phyloP scores from a whole-genome alignment of 2,113 vertebrate species.

The Chaenocephalus aceratus region DNA sequence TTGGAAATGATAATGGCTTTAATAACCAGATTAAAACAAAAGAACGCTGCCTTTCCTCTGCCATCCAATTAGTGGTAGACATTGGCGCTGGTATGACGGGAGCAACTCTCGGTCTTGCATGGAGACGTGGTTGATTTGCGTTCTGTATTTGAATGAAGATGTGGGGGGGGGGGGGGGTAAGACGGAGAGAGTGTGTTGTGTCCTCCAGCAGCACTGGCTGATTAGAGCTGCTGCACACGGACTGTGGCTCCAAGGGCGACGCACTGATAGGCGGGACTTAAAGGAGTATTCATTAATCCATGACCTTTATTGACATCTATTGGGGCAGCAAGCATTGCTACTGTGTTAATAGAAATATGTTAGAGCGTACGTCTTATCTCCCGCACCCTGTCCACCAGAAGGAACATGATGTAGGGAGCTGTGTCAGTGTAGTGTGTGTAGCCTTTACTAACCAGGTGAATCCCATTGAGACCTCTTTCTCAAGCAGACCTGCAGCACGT shows the following conservation, averaged over 20 bases:
- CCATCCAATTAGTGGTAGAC: too few relatives aligned
- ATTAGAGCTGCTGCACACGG: slow-evolving; percentile 47
- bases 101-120: too few relatives aligned
- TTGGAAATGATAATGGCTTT: too few relatives aligned
- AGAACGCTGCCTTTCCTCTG: too few relatives aligned
- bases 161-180: neutral
- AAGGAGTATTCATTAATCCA: slow-evolving; percentile 40
- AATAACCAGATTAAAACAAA: too few relatives aligned
- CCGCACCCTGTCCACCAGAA: neutral
- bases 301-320: slow-evolving; percentile 42
- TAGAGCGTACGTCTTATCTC: neutral
- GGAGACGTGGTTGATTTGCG: too few relatives aligned
- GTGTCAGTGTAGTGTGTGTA: neutral
- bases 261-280: slow-evolving; percentile 33
- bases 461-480: too few relatives aligned
- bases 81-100: too few relatives aligned
- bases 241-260: slow-evolving; percentile 28
- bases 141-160: neutral
- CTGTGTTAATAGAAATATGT: slow-evolving; percentile 11
- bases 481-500: too few relatives aligned
- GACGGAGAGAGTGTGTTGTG: slow-evolving; percentile 33
- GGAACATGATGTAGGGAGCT: neutral
- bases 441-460: too few relatives aligned
- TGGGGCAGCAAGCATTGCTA: slow-evolving; percentile 3
- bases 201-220: slow-evolving; percentile 56